Base-by-base conservation (phyloP, 2,113 vertebrate genomes). In the Tauraco erythrolophus region DNA sequence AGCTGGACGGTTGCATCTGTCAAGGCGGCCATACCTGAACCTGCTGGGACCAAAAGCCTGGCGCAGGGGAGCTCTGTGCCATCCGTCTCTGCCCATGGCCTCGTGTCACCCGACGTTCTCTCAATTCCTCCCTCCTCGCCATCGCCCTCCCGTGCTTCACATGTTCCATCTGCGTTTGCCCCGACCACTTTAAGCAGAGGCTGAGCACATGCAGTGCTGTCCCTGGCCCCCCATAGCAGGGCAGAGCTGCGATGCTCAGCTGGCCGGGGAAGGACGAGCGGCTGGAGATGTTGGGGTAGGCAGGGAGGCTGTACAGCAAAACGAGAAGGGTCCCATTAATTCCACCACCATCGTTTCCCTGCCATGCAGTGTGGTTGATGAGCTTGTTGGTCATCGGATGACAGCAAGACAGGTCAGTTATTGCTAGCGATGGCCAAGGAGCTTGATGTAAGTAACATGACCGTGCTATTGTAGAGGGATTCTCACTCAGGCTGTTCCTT, bases 31-130 rank as follows among this genome's bases (percentile, higher is more conserved):
- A 66, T 89, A 61, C 66, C 89, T 95, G 57, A 76, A 87, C 91
- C 94, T 93, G 71, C 75, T 93, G 97, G 91, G 96, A 92, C 88
- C 82, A 50, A 89, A 78, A 71, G 48, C 81, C 84, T 88, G 89
- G 81, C 1, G 28, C 48, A 35, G 84, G 89, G 71, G 94, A 95
- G 81, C 77, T 86, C 75, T 21, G 56, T 60, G 94, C 89, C 84
- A 60, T 91, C 77, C 72, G 0, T n/a, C 69, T 66, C 80, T 82
- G 77, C 93, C 89, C 5, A 1, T 0, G 1, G 72, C 77, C 87
- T 82, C 5, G 0, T 4, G 0, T 79, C n/a, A 14, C 93, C 90
- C 56, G 53, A 82, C 95, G 60, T 77, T 39, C 60, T 62, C 45
- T n/a, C 65, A n/a, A 0, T 5, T 28, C 43, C 9, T 64, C 68